Base-by-base conservation (phyloP, 2,888 invertebrate species). In the Mesoligia furuncula region DNA sequence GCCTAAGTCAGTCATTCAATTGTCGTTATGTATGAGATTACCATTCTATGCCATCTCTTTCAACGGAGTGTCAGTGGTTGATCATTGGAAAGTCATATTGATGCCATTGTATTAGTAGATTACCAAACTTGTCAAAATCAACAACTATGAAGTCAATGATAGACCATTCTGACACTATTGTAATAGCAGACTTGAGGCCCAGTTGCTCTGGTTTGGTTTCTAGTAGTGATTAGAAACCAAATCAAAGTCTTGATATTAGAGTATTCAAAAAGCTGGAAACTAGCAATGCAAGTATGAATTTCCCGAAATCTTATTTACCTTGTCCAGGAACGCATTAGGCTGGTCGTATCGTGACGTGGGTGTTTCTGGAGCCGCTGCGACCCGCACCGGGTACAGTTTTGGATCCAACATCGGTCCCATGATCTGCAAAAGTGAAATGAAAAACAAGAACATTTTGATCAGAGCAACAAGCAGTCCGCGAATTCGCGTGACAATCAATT, bases 391-490 rank as follows among this genome's bases (percentile, higher is more conserved):
- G 85, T 97, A 97, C 67, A 97, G 89, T 91, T 97, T 97, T 0
- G 98, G 97, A 75, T 98, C 98, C 67, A 97, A 88, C 81, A 98
- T 92, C 0, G 97, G 97, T 3, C 97, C 97, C 97, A 97, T 97
- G 0, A 97, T 97, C 90, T 97, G 57, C 93, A 27, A 73, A 54
- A 51, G 87, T 48, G 7, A 57, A 77, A 70, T 54, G 0, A 8
- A 8, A 48, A 65, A 8, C n/a, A 45, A 57, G 9, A 64, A 48
- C 17, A 65, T 39, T 31, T 27, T 39, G 0, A 20, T 57, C 9
- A 20, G 1, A 67, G 13, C 48, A 11, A 27, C 17, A 45, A 39
- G 45, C 11, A 20, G 54, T 24, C 4, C 3, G 15, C 7, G n/a
- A n/a, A 20, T 45, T 54, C n/a, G 11, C 5, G 11, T 20, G 20